Evolutionary conservation across 2,888 invertebrate genomes (phyloP).

Genomic region (Pinctada fucata): DNA sequence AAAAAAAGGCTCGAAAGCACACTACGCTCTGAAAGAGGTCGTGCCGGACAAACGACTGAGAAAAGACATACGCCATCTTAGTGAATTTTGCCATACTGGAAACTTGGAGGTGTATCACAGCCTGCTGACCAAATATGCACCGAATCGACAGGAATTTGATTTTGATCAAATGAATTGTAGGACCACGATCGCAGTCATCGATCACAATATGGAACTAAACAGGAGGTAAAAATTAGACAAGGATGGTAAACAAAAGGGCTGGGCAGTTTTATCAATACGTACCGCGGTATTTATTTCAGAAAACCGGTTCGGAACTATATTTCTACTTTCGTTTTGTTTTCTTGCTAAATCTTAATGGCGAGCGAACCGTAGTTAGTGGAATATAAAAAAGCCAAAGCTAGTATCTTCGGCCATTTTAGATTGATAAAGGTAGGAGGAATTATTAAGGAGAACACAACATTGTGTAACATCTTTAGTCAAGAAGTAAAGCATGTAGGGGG

Average conservation of each 20-base stretch:
- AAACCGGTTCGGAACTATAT: no score
- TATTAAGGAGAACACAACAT: no score
- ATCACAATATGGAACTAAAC: conserved; percentile 35
- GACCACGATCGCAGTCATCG: conserved; percentile 38
- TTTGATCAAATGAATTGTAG: conserved; percentile 34
- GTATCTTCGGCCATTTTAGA: no score
- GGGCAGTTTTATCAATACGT: conserved; percentile 18
- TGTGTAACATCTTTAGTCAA: no score
- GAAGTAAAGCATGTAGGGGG: no score
- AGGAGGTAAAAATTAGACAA: conserved; percentile 12
- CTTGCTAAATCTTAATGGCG: no score
- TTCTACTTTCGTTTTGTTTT: no score
- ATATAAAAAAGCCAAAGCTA: no score
- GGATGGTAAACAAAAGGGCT: conserved; percentile 18
- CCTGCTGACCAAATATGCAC: conserved; percentile 38
- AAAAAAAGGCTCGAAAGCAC: conserved; percentile 29
- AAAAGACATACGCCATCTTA: conserved; percentile 31
- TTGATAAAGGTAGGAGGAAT: no score
- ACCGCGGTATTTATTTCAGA: conserved; percentile 30
- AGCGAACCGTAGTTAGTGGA: no score
- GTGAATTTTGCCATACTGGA: conserved; percentile 45
- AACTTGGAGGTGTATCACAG: conserved; percentile 41
- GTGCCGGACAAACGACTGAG: conserved; percentile 33
- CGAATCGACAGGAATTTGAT: conserved; percentile 39
- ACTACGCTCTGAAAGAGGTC: conserved; percentile 37